A percentile compares a stretch with the other conserved stretches of the same genome.
Evolutionary conservation across 2,113 vertebrate species (phyloP).

Genomic region (Promerops cafer): DNA sequence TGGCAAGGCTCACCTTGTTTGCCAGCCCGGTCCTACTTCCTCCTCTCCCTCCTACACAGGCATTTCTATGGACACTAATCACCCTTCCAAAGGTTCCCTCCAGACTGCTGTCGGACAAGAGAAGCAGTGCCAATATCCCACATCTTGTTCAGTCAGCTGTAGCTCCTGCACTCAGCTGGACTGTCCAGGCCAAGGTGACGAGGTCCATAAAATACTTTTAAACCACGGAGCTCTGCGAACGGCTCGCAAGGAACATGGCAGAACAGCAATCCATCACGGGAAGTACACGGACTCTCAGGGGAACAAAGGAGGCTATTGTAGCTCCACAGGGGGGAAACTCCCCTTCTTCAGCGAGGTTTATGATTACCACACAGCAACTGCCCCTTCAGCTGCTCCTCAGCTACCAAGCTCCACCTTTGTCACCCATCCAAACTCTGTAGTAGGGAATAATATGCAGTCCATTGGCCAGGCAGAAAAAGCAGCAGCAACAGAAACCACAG

Average conservation of each 20-base stretch:
- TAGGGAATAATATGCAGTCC: not conserved
- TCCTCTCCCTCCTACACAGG: not conserved
- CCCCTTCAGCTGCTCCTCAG: not conserved
- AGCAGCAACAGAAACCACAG: not conserved
- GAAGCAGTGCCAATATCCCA: not conserved
- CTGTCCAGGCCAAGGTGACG: not conserved
- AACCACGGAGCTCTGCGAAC: rapidly evolving
- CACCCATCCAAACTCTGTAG: not conserved
- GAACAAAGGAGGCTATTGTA: not conserved
- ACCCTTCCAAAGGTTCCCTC: not conserved
- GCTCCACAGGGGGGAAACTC: not conserved
- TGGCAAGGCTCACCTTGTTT: not conserved
- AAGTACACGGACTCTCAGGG: not conserved
- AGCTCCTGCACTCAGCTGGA: not conserved
- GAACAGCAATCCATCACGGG: not conserved
- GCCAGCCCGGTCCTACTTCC: too few species aligned
- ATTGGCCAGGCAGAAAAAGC: not conserved
- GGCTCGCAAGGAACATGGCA: not conserved
- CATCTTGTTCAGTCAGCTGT: not conserved
- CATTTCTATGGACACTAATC: not conserved
- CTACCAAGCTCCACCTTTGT: not conserved
- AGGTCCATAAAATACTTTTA: not conserved
- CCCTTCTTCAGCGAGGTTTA: not conserved
- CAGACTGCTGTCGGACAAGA: not conserved
- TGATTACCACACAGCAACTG: not conserved